Conservation (phyloP, 2,113 vertebrate species). For the Oxyura jamaicensis region DNA sequence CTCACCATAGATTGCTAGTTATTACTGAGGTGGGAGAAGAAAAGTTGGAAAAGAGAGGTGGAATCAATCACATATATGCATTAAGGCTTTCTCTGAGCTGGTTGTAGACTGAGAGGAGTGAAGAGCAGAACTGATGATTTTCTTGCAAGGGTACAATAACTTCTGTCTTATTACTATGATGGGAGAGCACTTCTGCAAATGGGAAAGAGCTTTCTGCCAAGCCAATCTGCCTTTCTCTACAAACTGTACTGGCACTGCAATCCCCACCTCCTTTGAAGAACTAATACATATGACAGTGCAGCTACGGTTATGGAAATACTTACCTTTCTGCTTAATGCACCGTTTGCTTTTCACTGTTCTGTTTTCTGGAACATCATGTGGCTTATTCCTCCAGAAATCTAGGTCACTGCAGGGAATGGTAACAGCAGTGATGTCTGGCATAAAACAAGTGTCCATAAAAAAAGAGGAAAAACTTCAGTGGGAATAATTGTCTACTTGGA, state of each 20-base stretch:
- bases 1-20: background rate
- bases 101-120: background rate
- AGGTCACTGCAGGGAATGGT: background rate
- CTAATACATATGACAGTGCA: background rate
- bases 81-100: background rate
- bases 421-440: background rate
- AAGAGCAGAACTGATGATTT: background rate
- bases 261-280: background rate
- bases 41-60: background rate
- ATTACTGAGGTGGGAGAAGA: background rate
- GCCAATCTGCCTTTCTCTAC: background rate
- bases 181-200: background rate
- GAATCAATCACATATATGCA: background rate
- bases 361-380: background rate
- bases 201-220: background rate
- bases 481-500: conserved; percentile 4
- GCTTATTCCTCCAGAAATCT: background rate
- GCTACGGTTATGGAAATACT: background rate
- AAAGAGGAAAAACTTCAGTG: background rate
- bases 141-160: background rate
- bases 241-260: background rate
- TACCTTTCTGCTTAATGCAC: background rate
- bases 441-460: background rate
- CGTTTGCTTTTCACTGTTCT: background rate
- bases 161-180: background rate